A percentile compares a stretch with the other conserved stretches of the same genome.
phyloP scores from a whole-genome alignment of 2,888 invertebrate genomes.

The Conops quadrifasciatus region DNA sequence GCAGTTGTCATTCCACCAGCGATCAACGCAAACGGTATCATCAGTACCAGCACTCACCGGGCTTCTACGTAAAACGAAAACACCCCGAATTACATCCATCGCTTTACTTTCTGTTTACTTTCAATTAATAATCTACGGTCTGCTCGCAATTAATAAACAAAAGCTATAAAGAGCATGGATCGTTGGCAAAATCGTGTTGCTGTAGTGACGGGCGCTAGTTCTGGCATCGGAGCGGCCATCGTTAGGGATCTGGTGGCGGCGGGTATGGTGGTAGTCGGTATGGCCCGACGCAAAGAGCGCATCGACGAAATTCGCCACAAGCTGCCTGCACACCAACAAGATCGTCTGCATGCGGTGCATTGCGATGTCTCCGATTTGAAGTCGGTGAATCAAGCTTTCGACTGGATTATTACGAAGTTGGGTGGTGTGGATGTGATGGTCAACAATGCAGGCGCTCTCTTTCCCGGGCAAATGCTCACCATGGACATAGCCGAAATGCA shows the following conservation, averaged over 20 bases:
- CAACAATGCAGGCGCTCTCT: constrained; percentile 69
- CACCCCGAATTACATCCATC: too few relatives aligned
- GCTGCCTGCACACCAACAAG: constrained; percentile 50
- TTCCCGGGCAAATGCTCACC: constrained; percentile 48
- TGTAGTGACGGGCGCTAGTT: constrained; percentile 73
- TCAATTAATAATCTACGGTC: too few relatives aligned
- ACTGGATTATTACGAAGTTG: constrained; percentile 65
- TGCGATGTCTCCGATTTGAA: constrained; percentile 69
- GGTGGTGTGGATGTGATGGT: constrained; percentile 70
- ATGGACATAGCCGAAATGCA: constrained; percentile 47
- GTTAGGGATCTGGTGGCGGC: constrained; percentile 64
- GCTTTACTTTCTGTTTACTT: too few relatives aligned
- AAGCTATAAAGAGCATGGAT: constrained; percentile 62
- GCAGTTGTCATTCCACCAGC: too few relatives aligned
- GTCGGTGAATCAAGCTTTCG: constrained; percentile 68
- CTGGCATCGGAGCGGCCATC: constrained; percentile 70
- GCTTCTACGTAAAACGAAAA: too few relatives aligned
- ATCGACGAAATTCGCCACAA: constrained; percentile 57
- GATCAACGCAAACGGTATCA: too few relatives aligned
- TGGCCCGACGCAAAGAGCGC: constrained; percentile 67
- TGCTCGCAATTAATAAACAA: too few relatives aligned
- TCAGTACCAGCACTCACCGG: too few relatives aligned
- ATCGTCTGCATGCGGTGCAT: constrained; percentile 54
- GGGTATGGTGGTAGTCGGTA: constrained; percentile 69
- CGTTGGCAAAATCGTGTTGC: constrained; percentile 71